These are phyloP conservation scores for Caenorhabditis wallacei DNA, from an alignment of 2,888 invertebrate genomes.

Conservation along the genomic window DNA sequence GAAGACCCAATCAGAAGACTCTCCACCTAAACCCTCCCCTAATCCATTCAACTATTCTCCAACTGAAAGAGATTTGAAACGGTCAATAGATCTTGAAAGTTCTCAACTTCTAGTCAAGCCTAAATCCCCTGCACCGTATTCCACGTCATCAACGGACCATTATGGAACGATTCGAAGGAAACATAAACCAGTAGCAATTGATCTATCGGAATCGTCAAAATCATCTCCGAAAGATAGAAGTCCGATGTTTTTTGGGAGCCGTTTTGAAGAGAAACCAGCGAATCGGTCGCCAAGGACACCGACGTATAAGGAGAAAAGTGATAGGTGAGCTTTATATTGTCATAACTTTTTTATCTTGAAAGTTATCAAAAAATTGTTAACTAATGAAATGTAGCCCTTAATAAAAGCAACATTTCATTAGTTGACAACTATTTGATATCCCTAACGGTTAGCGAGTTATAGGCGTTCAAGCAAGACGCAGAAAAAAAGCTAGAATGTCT, in stretches of 20 bases:
- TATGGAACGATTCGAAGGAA: conserved; percentile 68
- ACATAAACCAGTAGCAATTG: conserved; percentile 48
- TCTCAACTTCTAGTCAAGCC: conserved; percentile 68
- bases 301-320: conserved; percentile 8
- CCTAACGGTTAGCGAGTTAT: too few relatives aligned
- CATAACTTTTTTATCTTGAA: too few relatives aligned
- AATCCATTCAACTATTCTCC: not conserved
- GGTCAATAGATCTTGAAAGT: conserved; percentile 64
- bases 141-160: conserved; percentile 63
- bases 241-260: conserved; percentile 7
- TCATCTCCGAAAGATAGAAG: not conserved
- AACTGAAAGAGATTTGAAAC: not conserved
- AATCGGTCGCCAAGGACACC: not conserved
- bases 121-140: conserved; percentile 68
- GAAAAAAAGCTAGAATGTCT: too few relatives aligned
- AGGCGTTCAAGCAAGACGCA: too few relatives aligned
- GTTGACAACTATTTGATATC: too few relatives aligned
- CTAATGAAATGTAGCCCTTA: too few relatives aligned
- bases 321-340: conserved; percentile 7
- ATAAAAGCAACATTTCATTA: too few relatives aligned
- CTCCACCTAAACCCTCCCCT: not conserved
- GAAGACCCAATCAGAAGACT: not conserved
- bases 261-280: conserved; percentile 10
- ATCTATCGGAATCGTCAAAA: not conserved
- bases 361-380: too few relatives aligned